Conservation (phyloP, 2,113 vertebrate genomes). For the Neoarius graeffei region DNA sequence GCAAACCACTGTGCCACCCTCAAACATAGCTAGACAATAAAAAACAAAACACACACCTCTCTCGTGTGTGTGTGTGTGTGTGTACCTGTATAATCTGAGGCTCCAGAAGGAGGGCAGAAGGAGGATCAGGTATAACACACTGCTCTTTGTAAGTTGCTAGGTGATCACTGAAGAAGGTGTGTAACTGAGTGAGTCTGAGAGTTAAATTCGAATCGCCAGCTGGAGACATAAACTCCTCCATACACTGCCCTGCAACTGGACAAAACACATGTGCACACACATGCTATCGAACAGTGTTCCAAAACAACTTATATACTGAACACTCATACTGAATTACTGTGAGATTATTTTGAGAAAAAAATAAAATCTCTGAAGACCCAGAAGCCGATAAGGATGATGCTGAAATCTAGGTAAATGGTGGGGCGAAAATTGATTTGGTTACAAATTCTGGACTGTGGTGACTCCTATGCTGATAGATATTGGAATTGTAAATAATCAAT, state of each 20-base stretch:
- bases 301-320: neutral
- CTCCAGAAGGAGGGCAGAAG: constrained; percentile 67
- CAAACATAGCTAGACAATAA: neutral
- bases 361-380: neutral
- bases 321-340: neutral
- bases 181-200: constrained; percentile 75
- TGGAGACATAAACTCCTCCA: constrained; percentile 64
- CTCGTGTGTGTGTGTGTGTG: neutral
- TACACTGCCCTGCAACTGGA: constrained; percentile 15
- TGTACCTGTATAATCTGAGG: constrained; percentile 44
- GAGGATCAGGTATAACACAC: constrained; percentile 72
- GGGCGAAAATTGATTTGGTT: neutral
- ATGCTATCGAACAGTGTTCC: neutral
- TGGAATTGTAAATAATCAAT: neutral
- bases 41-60: neutral
- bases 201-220: constrained; percentile 69
- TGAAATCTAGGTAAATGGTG: neutral
- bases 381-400: neutral
- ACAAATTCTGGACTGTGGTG: neutral
- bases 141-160: constrained; percentile 69
- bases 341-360: neutral
- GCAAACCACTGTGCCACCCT: too few relatives aligned
- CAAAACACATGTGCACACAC: neutral
- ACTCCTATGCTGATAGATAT: neutral
- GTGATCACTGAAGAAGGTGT: constrained; percentile 74